These are phyloP conservation scores for Synaphobranchus kaupii DNA, from an alignment of 2,797 vertebrate genomes.

Conservation along the genomic window DNA sequence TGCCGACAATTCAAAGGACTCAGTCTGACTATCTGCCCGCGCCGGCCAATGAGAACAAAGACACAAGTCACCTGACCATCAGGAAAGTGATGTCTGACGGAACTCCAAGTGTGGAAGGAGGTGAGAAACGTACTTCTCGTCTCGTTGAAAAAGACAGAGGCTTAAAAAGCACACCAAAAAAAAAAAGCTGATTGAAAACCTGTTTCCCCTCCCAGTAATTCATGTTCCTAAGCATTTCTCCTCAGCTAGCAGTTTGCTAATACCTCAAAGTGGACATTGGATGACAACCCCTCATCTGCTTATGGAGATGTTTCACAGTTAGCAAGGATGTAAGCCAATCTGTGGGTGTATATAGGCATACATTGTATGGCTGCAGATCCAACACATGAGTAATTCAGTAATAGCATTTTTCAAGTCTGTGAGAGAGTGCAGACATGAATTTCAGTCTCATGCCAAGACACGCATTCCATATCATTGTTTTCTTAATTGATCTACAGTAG, in stretches of 20 bases:
- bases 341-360: not conserved
- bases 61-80: conserved; percentile 90
- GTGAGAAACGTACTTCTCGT: conserved; percentile 58
- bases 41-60: conserved; percentile 93
- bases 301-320: not conserved
- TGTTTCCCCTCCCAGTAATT: conserved; percentile 16
- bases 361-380: not conserved
- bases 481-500: conserved; percentile 13
- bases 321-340: not conserved
- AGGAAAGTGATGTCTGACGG: conserved; percentile 89
- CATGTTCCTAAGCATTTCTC: conserved; percentile 23
- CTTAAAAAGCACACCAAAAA: not conserved
- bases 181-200: not conserved
- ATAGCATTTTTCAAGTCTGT: not conserved
- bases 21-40: conserved; percentile 87
- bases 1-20: conserved; percentile 84
- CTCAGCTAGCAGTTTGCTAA: conserved; percentile 19
- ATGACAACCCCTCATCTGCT: not conserved
- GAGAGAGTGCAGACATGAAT: conserved; percentile 29
- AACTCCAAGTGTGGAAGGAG: conserved; percentile 83
- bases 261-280: conserved; percentile 5
- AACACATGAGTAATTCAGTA: not conserved
- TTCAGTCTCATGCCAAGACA: conserved; percentile 26
- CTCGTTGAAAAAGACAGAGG: conserved; percentile 17
- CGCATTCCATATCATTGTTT: conserved; percentile 32